A percentile compares a stretch with the other conserved stretches of the same genome.
phyloP scores from a whole-genome alignment of 2,113 vertebrate genomes.

The Elgaria multicarinata region DNA sequence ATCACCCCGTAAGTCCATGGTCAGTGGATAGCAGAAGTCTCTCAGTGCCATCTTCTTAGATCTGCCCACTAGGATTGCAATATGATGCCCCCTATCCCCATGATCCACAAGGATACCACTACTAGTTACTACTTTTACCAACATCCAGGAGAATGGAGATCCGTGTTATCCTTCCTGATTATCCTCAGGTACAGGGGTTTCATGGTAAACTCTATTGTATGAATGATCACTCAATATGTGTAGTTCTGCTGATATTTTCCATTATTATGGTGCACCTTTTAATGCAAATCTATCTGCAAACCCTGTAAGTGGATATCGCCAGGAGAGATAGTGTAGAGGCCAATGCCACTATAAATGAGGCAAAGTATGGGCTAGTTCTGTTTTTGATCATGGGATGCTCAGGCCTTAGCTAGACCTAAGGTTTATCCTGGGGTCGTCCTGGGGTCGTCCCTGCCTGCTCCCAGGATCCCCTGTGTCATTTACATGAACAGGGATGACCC shows the following conservation, averaged over 20 bases:
- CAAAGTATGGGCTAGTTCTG: background rate
- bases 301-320: background rate
- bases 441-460: too few species aligned
- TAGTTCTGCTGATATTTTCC: background rate
- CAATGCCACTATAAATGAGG: background rate
- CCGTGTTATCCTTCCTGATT: background rate
- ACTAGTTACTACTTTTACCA: background rate
- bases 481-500: too few species aligned
- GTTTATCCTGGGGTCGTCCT: too few species aligned
- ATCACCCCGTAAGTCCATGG: background rate
- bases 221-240: background rate
- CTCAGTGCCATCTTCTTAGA: background rate
- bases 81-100: background rate
- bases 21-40: background rate
- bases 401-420: too few species aligned
- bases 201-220: background rate
- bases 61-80: background rate
- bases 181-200: background rate
- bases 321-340: background rate
- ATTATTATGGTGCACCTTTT: background rate
- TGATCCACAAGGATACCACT: background rate
- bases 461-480: too few species aligned
- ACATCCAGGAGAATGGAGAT: background rate
- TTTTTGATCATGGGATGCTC: too few species aligned
- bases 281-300: background rate